phyloP scores from a whole-genome alignment of 2,888 invertebrate genomes.

The Coecobrya sp. region DNA sequence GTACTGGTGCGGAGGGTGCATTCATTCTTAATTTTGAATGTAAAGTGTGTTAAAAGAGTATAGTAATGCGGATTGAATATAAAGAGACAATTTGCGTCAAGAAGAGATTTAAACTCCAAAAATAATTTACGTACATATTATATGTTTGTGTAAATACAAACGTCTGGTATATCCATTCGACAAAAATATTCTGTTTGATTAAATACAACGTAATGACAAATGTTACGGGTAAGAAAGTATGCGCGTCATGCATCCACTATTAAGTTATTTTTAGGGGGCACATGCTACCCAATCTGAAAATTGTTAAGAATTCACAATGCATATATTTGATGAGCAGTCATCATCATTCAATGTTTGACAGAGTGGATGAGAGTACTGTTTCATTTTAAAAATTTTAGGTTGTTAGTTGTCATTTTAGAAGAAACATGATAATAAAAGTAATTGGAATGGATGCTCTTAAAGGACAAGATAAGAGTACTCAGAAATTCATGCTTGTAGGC shows the following conservation, averaged over 20 bases:
- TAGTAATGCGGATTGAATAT: slow-evolving; percentile 9
- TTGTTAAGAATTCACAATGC: slow-evolving; percentile 42
- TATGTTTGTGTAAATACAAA: not conserved
- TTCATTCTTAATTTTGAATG: slow-evolving; percentile 67
- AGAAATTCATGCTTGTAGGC: not conserved
- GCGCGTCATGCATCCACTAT: slow-evolving; percentile 24
- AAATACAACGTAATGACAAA: slow-evolving; percentile 26
- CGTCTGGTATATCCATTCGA: not conserved
- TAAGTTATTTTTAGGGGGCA: not conserved
- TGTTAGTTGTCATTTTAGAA: slow-evolving; percentile 58
- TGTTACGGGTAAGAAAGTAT: not conserved
- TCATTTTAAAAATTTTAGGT: slow-evolving; percentile 54
- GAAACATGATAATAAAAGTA: slow-evolving; percentile 36
- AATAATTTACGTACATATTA: not conserved
- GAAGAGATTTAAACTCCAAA: slow-evolving; percentile 20
- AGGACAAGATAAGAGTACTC: not conserved
- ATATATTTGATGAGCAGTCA: slow-evolving; percentile 66
- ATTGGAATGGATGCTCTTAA: slow-evolving; percentile 44
- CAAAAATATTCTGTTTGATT: slow-evolving; percentile 1
- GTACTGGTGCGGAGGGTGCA: slow-evolving; percentile 39
- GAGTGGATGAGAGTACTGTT: slow-evolving; percentile 37
- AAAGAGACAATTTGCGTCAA: slow-evolving; percentile 45
- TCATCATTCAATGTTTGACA: slow-evolving; percentile 63
- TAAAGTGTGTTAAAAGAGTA: slow-evolving; percentile 52
- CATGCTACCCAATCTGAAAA: slow-evolving; percentile 33